phyloP scores from a whole-genome alignment of 2,113 vertebrate species.

The Chaenocephalus aceratus region DNA sequence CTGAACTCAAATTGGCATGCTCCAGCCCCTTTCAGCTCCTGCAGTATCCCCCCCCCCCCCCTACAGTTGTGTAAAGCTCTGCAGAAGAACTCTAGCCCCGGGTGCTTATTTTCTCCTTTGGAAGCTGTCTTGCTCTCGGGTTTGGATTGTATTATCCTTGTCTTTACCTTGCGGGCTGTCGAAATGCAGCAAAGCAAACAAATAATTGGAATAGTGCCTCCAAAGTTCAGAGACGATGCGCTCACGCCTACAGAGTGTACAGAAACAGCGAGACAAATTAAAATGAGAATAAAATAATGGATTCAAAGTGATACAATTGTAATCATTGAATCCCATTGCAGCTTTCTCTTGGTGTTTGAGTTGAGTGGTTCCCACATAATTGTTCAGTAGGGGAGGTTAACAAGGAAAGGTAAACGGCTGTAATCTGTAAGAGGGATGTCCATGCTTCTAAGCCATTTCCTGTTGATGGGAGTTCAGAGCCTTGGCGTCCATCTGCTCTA shows the following conservation, averaged over 20 bases:
- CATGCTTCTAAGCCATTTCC: slow-evolving; percentile 32
- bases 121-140: not conserved
- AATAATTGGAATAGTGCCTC: not conserved
- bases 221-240: slow-evolving; percentile 24
- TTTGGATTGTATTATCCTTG: not conserved
- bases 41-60: not conserved
- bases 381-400: slow-evolving; percentile 3
- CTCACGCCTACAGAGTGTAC: slow-evolving; percentile 1
- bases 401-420: slow-evolving; percentile 28
- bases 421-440: slow-evolving; percentile 40
- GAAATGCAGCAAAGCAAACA: slow-evolving; percentile 32
- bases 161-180: slow-evolving; percentile 7
- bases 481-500: slow-evolving; percentile 60
- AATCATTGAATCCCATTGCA: not conserved
- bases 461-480: slow-evolving; percentile 50
- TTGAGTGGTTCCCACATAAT: not conserved
- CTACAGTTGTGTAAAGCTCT: not conserved
- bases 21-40: not conserved
- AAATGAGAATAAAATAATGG: not conserved
- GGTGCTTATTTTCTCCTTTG: slow-evolving; percentile 6
- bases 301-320: not conserved
- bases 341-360: not conserved
- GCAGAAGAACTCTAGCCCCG: not conserved
- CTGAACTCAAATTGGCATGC: not conserved
- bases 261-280: not conserved